These are phyloP conservation scores for Cromileptes altivelis DNA, from an alignment of 2,113 vertebrate genomes.

Conservation along the genomic window DNA sequence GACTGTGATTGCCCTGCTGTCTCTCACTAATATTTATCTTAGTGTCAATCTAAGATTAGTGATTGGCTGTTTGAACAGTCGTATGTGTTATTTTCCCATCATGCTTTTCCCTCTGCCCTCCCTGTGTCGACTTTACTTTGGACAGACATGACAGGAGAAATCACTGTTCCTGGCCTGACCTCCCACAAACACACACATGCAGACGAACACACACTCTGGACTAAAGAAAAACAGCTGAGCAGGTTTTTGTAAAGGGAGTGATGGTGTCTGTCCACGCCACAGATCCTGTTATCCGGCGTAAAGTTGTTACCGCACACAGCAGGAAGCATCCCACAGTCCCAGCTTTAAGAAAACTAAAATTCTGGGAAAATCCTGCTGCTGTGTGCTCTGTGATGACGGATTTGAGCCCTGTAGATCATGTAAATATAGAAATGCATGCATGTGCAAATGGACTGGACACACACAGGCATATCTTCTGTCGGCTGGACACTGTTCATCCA, in stretches of 20 bases:
- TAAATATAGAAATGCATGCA: conserved; percentile 50
- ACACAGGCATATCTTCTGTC: neutral
- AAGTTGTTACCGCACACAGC: conserved; percentile 45
- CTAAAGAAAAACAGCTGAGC: conserved; percentile 38
- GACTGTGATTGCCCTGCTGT: neutral
- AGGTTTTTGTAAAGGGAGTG: conserved; percentile 42
- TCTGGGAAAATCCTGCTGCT: conserved; percentile 49
- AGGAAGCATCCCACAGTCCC: neutral
- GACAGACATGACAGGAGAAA: conserved; percentile 47
- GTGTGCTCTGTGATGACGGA: conserved; percentile 31
- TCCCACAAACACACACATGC: neutral
- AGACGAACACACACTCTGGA: conserved; percentile 3
- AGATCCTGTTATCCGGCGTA: conserved; percentile 18
- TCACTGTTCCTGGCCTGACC: conserved; percentile 17
- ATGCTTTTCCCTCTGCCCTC: neutral
- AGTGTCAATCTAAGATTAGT: neutral
- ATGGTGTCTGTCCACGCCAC: conserved; percentile 27
- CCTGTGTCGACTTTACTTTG: conserved; percentile 60
- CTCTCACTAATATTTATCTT: conserved; percentile 31
- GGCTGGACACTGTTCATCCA: neutral
- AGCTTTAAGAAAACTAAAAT: conserved; percentile 20
- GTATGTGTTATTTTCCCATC: conserved; percentile 24
- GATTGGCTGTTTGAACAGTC: conserved; percentile 24
- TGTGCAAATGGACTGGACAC: conserved; percentile 49
- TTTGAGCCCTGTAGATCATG: conserved; percentile 24